phyloP scores from a whole-genome alignment of 2,888 invertebrate species.

The Eudasyphora cyanicolor region DNA sequence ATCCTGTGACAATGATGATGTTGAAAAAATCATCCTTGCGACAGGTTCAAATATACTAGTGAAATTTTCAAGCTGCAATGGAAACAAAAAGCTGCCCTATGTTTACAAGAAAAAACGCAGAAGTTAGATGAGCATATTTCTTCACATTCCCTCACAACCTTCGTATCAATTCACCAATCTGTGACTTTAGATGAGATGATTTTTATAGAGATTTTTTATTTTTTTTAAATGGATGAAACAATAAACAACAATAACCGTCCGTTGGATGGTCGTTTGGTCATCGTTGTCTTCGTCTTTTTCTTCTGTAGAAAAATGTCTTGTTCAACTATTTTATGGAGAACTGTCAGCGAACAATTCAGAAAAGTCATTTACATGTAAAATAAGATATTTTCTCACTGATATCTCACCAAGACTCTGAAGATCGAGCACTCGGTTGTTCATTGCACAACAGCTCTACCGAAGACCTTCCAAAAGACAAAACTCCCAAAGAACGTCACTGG shows the following conservation, averaged over 20 bases:
- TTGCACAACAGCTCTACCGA: too few species aligned
- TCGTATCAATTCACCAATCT: not conserved
- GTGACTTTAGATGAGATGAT: not conserved
- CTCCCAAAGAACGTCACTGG: not conserved
- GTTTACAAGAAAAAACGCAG: too few species aligned
- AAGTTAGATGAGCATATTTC: too few species aligned
- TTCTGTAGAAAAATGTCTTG: slow-evolving; percentile 49
- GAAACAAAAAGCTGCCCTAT: too few species aligned
- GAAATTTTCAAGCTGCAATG: too few species aligned
- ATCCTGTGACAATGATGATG: not conserved
- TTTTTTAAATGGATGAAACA: not conserved
- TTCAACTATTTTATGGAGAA: slow-evolving; percentile 66
- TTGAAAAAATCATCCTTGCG: too few species aligned
- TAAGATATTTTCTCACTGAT: slow-evolving; percentile 63
- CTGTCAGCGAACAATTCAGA: slow-evolving; percentile 63
- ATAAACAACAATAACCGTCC: slow-evolving; percentile 19
- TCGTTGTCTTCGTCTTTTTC: not conserved
- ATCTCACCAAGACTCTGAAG: not conserved
- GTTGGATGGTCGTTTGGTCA: not conserved
- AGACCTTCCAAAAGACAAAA: slow-evolving; percentile 2
- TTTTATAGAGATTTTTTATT: slow-evolving; percentile 15
- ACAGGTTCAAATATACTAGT: too few species aligned
- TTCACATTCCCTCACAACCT: not conserved
- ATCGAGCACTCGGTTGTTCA: slow-evolving; percentile 15
- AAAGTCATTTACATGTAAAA: slow-evolving; percentile 60